Base-by-base conservation (phyloP, 2,797 vertebrate genomes). In the Hoplostethus mediterraneus region DNA sequence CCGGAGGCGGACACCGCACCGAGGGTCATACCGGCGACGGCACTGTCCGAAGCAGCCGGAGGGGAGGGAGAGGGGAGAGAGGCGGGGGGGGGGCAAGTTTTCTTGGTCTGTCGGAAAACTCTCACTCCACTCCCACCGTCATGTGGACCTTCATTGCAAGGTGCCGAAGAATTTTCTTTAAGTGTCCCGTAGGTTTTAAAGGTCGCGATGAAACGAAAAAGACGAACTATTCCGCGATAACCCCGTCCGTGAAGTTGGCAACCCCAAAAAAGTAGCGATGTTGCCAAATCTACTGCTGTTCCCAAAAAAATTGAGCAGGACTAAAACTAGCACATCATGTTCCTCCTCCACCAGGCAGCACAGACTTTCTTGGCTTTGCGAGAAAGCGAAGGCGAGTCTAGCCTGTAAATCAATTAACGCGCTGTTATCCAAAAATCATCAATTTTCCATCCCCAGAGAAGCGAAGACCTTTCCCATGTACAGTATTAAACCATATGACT, bases 1-100 rank as follows among this genome's bases (percentile, higher is more conserved):
- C 87, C 91, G 66, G 93, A 81, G 52, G 66, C 81, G 82, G 90
- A 63, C 82, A 93, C 73, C 11, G 90, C 87, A 48, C 92, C 95
- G 68, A 94, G 95, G 67, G 95, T 97, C 96, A 96, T 96, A 48
- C 78, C 91, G 89, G 81, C 63, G 36, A 55, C 36, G 49, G 0
- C 8, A 28, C 51, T 31, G 31, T 38, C 1, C 17, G 10, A 30
- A 17, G 33, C 36, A 54, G 40, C 49, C 21, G 66, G 17, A 0
- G 33, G 36, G 25, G 40, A 17, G 21, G 44, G 58, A 28, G 28
- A 45, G 31, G 57, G 30, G 17, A 47, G 17, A 21, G 56, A n/a
- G 21, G 51, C 14, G 14, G 1, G 52, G 17, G 17, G n/a, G 60
- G n/a, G 55, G 36, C 80, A 72, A 72, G 80, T 81, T 83, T 45